These are phyloP conservation scores for Xestobium rufovillosum DNA, from an alignment of 2,888 invertebrate species.

Conservation along the genomic window DNA sequence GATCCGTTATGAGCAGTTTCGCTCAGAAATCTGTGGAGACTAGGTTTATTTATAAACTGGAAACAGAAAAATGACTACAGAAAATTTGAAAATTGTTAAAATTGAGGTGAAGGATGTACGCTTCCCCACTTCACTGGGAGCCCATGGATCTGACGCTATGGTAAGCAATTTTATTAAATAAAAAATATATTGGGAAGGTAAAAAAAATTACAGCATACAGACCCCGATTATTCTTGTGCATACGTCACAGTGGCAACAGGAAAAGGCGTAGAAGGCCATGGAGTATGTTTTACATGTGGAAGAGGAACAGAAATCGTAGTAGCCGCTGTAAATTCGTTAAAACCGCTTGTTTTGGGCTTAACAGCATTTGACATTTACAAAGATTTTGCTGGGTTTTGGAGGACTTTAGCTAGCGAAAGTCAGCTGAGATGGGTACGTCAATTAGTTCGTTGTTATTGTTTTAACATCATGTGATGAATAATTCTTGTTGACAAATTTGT, in stretches of 20 bases:
- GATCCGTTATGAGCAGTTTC: too few relatives aligned
- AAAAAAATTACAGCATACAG: conserved; percentile 70
- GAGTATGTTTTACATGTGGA: conserved; percentile 82
- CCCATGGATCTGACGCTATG: conserved; percentile 87
- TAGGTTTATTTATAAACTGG: too few relatives aligned
- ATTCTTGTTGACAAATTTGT: too few relatives aligned
- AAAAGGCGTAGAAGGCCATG: conserved; percentile 62
- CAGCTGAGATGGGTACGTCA: conserved; percentile 83
- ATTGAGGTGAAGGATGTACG: conserved; percentile 66
- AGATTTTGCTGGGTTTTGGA: conserved; percentile 75
- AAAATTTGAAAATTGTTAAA: conserved; percentile 47
- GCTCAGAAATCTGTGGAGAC: too few relatives aligned
- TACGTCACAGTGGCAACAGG: conserved; percentile 74
- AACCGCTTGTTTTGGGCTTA: conserved; percentile 60
- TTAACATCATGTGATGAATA: conserved; percentile 4
- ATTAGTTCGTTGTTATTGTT: too few relatives aligned
- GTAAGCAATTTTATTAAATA: conserved; percentile 47
- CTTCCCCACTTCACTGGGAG: conserved; percentile 77
- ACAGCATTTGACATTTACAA: conserved; percentile 63
- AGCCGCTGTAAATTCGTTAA: conserved; percentile 64
- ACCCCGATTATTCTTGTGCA: conserved; percentile 87
- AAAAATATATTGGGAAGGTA: too few relatives aligned
- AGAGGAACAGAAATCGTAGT: conserved; percentile 84
- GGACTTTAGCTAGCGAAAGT: conserved; percentile 73
- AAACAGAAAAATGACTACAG: conserved; percentile 32